Percentiles rank a stretch among this genome's conserved stretches.
Evolutionary conservation across 2,888 invertebrate genomes (phyloP).

Genomic region (Acanthosepion esculentum): DNA sequence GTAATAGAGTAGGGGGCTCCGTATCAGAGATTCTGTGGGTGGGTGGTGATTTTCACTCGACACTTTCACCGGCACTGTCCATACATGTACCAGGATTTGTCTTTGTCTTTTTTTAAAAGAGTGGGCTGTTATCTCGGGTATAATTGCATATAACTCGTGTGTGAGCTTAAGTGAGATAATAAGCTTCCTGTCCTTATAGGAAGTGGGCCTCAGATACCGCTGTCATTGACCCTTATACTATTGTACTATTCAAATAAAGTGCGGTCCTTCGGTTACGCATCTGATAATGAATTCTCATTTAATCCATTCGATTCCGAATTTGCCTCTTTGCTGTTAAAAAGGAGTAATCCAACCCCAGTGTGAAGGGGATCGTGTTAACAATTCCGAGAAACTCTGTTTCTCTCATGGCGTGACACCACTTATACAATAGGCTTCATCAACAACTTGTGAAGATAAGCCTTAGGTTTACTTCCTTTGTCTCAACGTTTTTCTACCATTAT

Average conservation of each 20-base stretch:
- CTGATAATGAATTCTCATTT: not conserved
- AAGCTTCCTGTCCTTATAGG: not conserved
- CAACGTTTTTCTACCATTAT: not conserved
- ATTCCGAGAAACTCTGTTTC: not conserved
- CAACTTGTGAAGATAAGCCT: not conserved
- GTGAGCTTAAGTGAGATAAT: not conserved
- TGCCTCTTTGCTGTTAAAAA: not conserved
- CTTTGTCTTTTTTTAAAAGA: not conserved
- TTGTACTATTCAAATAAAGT: not conserved
- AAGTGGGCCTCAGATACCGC: not conserved
- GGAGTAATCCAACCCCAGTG: not conserved
- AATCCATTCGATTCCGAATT: not conserved
- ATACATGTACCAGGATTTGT: too few relatives aligned
- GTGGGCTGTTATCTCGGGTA: not conserved
- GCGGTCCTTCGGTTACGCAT: not conserved
- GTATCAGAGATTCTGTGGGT: too few relatives aligned
- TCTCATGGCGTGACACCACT: not conserved
- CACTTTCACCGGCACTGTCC: too few relatives aligned
- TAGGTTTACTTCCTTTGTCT: not conserved
- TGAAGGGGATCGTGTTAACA: not conserved
- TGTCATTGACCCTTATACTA: not conserved
- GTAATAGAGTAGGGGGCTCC: too few relatives aligned
- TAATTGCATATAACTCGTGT: not conserved
- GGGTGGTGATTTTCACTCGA: too few relatives aligned
- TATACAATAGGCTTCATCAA: not conserved